Evolutionary conservation across 2,113 vertebrate species (phyloP).

Genomic region (Leucopsar rothschildi): DNA sequence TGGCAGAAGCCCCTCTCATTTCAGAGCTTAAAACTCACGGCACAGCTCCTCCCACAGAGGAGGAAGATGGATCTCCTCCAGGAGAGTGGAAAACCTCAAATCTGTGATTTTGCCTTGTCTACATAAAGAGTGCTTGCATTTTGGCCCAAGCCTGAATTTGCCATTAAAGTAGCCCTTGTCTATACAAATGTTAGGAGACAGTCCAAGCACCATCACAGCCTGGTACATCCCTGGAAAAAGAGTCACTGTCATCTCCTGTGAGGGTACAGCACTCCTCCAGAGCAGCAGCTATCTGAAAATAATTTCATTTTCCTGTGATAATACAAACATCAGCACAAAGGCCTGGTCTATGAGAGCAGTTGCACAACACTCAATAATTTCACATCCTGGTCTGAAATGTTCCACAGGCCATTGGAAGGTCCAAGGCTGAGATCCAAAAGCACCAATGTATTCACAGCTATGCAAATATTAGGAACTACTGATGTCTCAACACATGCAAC

Average conservation of each 20-base stretch:
- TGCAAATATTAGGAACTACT: not conserved
- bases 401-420: not conserved
- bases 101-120: not conserved
- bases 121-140: not conserved
- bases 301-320: not conserved
- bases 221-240: constrained; percentile 9
- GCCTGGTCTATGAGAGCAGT: not conserved
- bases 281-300: not conserved
- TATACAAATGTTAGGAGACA: not conserved
- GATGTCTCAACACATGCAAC: not conserved
- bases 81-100: not conserved
- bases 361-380: not conserved
- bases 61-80: not conserved
- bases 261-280: not conserved
- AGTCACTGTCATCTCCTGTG: not conserved
- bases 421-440: not conserved
- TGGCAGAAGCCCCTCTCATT: not conserved
- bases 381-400: not conserved
- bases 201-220: not conserved
- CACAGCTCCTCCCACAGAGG: not conserved
- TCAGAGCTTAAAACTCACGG: not conserved
- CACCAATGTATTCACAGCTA: not conserved
- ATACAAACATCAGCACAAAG: not conserved
- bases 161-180: constrained; percentile 14
- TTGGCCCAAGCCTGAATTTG: not conserved